A percentile compares a stretch with the other conserved stretches of the same genome.
These are phyloP conservation scores for Pteropus rufus DNA, from an alignment of 2,797 vertebrate genomes.

Conservation along the genomic window DNA sequence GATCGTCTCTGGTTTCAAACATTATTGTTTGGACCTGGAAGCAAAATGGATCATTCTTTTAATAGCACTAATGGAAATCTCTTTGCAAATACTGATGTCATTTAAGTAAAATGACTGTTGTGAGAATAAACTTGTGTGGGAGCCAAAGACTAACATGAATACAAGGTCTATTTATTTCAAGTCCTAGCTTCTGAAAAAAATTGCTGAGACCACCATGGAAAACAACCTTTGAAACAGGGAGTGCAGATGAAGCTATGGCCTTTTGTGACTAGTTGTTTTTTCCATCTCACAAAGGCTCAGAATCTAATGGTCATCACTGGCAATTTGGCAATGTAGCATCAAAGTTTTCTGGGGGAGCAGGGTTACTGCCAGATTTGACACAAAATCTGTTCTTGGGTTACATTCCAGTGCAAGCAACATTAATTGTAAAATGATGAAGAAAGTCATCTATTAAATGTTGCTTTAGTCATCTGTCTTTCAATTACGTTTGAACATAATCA, in stretches of 20 bases:
- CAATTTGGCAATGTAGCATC: slow-evolving; percentile 51
- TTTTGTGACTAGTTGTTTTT: slow-evolving; percentile 4
- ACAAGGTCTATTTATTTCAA: neutral
- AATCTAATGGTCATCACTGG: neutral
- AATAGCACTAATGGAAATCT: neutral
- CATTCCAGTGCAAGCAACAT: slow-evolving; percentile 57
- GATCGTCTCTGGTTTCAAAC: slow-evolving; percentile 74
- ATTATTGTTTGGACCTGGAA: slow-evolving; percentile 64
- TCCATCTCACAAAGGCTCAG: slow-evolving; percentile 49
- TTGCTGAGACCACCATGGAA: neutral
- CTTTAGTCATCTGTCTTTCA: slow-evolving; percentile 67
- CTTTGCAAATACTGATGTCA: slow-evolving; percentile 6
- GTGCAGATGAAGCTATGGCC: neutral
- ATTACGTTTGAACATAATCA: slow-evolving; percentile 63
- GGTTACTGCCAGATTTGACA: slow-evolving; percentile 23
- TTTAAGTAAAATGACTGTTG: slow-evolving; percentile 45
- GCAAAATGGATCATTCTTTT: slow-evolving; percentile 59
- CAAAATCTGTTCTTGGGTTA: slow-evolving; percentile 66
- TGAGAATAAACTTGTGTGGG: neutral
- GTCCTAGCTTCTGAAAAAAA: slow-evolving; percentile 39
- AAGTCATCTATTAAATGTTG: slow-evolving; percentile 71
- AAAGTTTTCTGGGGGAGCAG: slow-evolving; percentile 57
- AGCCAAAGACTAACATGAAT: slow-evolving; percentile 49
- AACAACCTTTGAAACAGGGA: slow-evolving; percentile 21
- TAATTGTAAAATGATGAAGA: slow-evolving; percentile 67